phyloP scores from a whole-genome alignment of 2,888 invertebrate species.

The Ditula angustiorana region DNA sequence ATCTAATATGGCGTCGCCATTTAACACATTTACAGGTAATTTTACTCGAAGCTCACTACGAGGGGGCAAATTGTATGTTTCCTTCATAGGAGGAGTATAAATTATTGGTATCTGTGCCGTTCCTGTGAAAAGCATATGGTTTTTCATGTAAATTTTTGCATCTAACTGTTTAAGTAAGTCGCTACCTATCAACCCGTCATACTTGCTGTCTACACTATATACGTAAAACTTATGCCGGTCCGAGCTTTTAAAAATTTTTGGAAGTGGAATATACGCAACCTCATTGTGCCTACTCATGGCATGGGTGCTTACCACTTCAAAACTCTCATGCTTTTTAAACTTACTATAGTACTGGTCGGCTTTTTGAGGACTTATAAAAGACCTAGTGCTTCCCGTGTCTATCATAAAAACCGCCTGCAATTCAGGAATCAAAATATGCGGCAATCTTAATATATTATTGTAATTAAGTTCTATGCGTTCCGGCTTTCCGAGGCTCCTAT shows the following conservation, averaged over 20 bases:
- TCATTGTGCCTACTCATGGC: constrained; percentile 41
- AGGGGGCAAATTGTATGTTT: constrained; percentile 3
- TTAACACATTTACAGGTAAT: constrained; percentile 27
- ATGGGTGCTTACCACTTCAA: constrained; percentile 43
- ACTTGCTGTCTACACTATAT: constrained; percentile 37
- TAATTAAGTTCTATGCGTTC: constrained; percentile 32
- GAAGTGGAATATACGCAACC: constrained; percentile 38
- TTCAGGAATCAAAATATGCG: constrained; percentile 41
- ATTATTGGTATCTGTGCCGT: constrained; percentile 37
- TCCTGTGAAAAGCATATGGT: constrained; percentile 28
- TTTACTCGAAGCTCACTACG: constrained; percentile 37
- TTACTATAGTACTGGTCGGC: constrained; percentile 31
- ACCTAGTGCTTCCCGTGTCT: constrained; percentile 42
- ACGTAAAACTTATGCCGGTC: too few relatives aligned
- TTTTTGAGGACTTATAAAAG: constrained; percentile 38
- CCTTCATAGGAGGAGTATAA: constrained; percentile 23
- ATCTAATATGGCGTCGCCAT: constrained; percentile 37
- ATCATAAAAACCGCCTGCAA: constrained; percentile 41
- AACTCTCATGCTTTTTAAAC: constrained; percentile 35
- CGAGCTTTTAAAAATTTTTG: constrained; percentile 39
- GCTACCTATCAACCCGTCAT: constrained; percentile 41
- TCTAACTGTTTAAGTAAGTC: constrained; percentile 42
- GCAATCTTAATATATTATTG: constrained; percentile 25
- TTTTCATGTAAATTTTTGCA: constrained; percentile 40
- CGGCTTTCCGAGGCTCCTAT: background rate